Conservation (phyloP, 2,113 vertebrate species). For the Pao palembangensis region DNA sequence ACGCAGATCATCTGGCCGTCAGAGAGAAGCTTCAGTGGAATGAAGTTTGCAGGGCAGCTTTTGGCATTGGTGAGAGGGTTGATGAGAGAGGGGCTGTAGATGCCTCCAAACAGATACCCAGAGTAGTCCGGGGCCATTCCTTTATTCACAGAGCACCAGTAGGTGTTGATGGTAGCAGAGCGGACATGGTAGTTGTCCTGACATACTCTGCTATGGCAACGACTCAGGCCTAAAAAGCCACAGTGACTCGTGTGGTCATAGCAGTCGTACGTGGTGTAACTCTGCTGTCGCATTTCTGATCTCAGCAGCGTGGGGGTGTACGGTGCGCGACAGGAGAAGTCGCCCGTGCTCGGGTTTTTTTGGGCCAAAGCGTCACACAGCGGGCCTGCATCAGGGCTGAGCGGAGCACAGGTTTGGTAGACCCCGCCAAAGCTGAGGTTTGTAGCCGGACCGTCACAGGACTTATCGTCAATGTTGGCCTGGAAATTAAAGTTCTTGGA, state of each 20-base stretch:
- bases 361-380: constrained; percentile 78
- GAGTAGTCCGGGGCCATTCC: constrained; percentile 43
- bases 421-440: constrained; percentile 88
- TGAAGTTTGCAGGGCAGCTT: constrained; percentile 76
- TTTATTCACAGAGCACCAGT: constrained; percentile 75
- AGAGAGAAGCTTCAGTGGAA: constrained; percentile 72
- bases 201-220: constrained; percentile 75
- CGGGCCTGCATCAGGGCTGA: constrained; percentile 30
- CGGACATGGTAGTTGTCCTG: constrained; percentile 74
- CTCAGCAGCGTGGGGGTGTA: constrained; percentile 73
- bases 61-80: constrained; percentile 82
- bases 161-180: constrained; percentile 72
- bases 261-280: constrained; percentile 79
- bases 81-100: constrained; percentile 71
- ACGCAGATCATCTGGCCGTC: constrained; percentile 79
- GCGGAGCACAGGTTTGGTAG: constrained; percentile 76
- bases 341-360: constrained; percentile 81
- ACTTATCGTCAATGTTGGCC: constrained; percentile 83
- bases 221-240: constrained; percentile 13
- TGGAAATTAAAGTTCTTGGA: constrained; percentile 89
- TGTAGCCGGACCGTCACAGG: constrained; percentile 74
- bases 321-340: constrained; percentile 71
- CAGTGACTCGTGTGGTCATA: constrained; percentile 25
- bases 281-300: constrained; percentile 75
- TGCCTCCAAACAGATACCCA: constrained; percentile 85